Evolutionary conservation across 1,140 invertebrate species (phyloP).

Genomic region (Bombyx mori): ASM3026992v2 NC_085128.1:6398501-6399000

Average conservation of each 20-base stretch:
- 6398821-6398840: slow-evolving; percentile 15
- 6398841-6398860: too few species aligned
- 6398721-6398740: slow-evolving; percentile 72
- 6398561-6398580: too few species aligned
- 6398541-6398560: too few species aligned
- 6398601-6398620: too few species aligned
- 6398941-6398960: not conserved
- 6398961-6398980: not conserved
- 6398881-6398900: slow-evolving; percentile 27
- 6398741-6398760: slow-evolving; percentile 73
- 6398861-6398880: slow-evolving; percentile 23
- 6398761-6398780: slow-evolving; percentile 25
- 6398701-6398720: slow-evolving; percentile 55
- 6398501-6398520: too few species aligned
- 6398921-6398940: slow-evolving; percentile 2
- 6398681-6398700: slow-evolving; percentile 39
- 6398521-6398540: too few species aligned
- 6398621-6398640: too few species aligned
- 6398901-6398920: slow-evolving; percentile 29
- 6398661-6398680: slow-evolving; percentile 19
- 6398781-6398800: slow-evolving; percentile 25
- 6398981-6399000: too few species aligned
- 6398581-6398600: too few species aligned
- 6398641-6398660: not conserved
- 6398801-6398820: slow-evolving; percentile 25